These are phyloP conservation scores for Rhineura floridana DNA, from an alignment of 2,113 vertebrate genomes.

Conservation along the genomic window DNA sequence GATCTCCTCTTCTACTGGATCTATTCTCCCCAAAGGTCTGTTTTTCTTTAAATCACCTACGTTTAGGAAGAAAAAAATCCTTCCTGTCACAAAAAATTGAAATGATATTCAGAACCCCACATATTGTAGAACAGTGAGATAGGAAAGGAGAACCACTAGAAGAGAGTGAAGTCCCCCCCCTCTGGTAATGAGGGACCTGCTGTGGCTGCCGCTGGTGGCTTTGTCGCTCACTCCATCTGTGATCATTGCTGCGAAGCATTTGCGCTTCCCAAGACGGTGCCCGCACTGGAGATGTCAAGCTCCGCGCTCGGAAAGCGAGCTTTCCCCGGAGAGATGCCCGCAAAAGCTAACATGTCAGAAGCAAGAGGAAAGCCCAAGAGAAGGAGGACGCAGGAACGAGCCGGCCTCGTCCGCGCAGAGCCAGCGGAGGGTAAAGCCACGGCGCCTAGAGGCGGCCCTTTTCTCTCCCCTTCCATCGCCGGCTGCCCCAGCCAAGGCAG, in stretches of 20 bases:
- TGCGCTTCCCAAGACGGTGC: neutral
- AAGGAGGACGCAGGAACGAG: too few relatives aligned
- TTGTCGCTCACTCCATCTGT: slow-evolving; percentile 26
- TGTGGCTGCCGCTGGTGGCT: slow-evolving; percentile 26
- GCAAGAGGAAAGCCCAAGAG: neutral
- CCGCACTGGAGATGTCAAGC: neutral
- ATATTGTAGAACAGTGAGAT: neutral
- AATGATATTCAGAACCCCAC: neutral
- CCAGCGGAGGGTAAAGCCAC: neutral
- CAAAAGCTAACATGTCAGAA: neutral
- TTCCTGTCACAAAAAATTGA: neutral
- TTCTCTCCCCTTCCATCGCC: neutral
- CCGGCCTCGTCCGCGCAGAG: too few relatives aligned
- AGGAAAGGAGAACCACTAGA: slow-evolving; percentile 38
- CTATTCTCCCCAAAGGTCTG: too few relatives aligned
- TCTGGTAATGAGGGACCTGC: slow-evolving; percentile 45
- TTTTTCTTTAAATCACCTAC: too few relatives aligned
- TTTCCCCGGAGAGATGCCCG: neutral
- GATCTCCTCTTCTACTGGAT: too few relatives aligned
- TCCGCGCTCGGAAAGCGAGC: neutral
- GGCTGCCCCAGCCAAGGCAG: too few relatives aligned
- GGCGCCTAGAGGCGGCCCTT: neutral
- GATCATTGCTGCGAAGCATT: neutral
- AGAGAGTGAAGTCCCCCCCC: slow-evolving; percentile 45
- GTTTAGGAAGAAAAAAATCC: neutral